phyloP scores from a whole-genome alignment of 35 echinoderm and acorn worm genomes.

The Antedon bifida region DNA sequence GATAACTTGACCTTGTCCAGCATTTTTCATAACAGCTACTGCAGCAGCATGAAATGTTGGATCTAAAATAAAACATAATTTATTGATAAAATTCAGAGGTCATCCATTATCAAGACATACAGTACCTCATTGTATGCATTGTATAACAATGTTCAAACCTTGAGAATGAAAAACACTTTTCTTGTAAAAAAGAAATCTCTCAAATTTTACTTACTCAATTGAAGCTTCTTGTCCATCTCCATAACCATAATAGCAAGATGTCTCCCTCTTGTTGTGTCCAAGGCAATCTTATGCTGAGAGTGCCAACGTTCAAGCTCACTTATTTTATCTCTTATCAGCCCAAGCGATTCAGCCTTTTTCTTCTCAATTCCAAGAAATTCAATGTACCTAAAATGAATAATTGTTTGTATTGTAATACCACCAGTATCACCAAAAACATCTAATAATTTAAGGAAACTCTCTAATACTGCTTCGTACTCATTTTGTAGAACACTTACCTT shows the following conservation, averaged over 20 bases:
- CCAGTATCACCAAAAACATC: too few relatives aligned
- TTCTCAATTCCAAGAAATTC: not conserved
- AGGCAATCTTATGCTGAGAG: conserved; percentile 69
- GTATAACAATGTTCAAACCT: too few relatives aligned
- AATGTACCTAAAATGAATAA: not conserved
- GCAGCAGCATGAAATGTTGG: conserved; percentile 45
- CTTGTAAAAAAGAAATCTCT: too few relatives aligned
- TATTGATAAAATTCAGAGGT: not conserved
- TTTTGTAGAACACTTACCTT: conserved; percentile 62
- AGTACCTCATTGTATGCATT: too few relatives aligned
- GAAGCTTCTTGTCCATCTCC: conserved; percentile 49
- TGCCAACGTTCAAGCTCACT: conserved; percentile 55
- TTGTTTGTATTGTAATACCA: too few relatives aligned
- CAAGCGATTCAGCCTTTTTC: conserved; percentile 13
- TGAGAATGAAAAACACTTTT: too few relatives aligned
- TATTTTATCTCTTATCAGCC: conserved; percentile 50
- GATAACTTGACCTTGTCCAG: conserved; percentile 73
- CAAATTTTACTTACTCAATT: conserved; percentile 75
- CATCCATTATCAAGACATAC: too few relatives aligned
- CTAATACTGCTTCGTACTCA: too few relatives aligned
- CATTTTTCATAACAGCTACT: conserved; percentile 57
- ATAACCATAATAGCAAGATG: conserved; percentile 61
- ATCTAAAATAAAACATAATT: conserved; percentile 18
- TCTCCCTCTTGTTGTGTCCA: conserved; percentile 70
- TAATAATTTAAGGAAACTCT: too few relatives aligned